These are phyloP conservation scores for Anableps anableps DNA, from an alignment of 2,797 vertebrate species.

Conservation along the genomic window DNA sequence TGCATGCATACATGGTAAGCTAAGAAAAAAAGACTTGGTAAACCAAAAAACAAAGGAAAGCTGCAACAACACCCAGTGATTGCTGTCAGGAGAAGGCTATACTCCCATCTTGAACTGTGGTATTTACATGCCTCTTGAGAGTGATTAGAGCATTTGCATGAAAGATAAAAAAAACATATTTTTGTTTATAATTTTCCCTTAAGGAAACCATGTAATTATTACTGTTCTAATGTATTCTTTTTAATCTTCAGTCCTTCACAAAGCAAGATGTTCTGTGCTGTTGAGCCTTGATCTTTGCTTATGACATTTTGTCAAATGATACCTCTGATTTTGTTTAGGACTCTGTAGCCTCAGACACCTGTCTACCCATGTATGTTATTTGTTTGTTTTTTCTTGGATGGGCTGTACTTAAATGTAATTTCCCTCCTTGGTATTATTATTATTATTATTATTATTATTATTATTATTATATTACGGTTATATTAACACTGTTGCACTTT, in stretches of 20 bases:
- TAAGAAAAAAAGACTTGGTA: slow-evolving; percentile 8
- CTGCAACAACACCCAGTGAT: slow-evolving; percentile 25
- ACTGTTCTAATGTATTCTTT: not conserved
- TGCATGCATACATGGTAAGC: slow-evolving; percentile 47
- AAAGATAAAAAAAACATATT: not conserved
- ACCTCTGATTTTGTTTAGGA: slow-evolving; percentile 1
- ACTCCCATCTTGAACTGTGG: slow-evolving; percentile 2
- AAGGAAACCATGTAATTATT: not conserved
- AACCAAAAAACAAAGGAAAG: slow-evolving; percentile 5
- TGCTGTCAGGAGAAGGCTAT: slow-evolving; percentile 9
- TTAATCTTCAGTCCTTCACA: not conserved
- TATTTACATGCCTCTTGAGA: slow-evolving; percentile 3
- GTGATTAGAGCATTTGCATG: not conserved
- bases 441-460: no score
- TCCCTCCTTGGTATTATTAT: no score
- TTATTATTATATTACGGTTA: not conserved
- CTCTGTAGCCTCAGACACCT: no score
- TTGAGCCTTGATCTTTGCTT: not conserved
- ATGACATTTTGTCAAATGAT: slow-evolving; percentile 19
- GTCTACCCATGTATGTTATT: no score
- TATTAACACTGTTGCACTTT: not conserved
- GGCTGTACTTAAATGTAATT: no score
- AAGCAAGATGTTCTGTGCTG: not conserved
- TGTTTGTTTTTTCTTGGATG: no score
- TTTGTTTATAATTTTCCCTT: not conserved